phyloP scores from a whole-genome alignment of 1,140 invertebrate genomes.

The Cataglyphis hispanica region DNA sequence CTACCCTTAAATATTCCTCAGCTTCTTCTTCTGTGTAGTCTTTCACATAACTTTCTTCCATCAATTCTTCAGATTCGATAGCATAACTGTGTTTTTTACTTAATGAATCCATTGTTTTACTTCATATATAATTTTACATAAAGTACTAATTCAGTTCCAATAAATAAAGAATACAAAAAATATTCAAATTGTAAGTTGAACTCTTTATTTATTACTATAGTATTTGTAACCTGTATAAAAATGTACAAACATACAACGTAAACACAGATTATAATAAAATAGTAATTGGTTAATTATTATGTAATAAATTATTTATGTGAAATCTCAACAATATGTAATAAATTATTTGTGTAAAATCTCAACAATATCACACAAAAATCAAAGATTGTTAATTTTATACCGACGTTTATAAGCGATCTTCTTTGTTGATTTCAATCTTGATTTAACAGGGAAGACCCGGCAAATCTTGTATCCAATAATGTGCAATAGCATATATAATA shows the following conservation, averaged over 20 bases:
- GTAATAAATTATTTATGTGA: background rate
- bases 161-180: too few species aligned
- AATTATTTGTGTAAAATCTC: background rate
- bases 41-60: background rate
- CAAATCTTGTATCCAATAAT: too few species aligned
- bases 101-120: background rate
- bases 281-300: background rate
- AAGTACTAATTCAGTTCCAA: too few species aligned
- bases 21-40: constrained; percentile 27
- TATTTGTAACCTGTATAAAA: background rate
- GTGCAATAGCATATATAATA: too few species aligned
- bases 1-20: constrained; percentile 25
- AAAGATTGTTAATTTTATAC: too few species aligned
- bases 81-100: background rate
- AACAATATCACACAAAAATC: background rate
- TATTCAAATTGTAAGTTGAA: too few species aligned
- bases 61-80: background rate
- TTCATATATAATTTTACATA: background rate
- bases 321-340: background rate
- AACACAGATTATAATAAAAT: background rate
- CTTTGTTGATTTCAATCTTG: too few species aligned
- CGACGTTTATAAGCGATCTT: too few species aligned
- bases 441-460: too few species aligned
- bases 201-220: too few species aligned
- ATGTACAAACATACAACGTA: background rate